Evolutionary conservation across 2,113 vertebrate species (phyloP).

Genomic region (Myocastor coypus): DNA sequence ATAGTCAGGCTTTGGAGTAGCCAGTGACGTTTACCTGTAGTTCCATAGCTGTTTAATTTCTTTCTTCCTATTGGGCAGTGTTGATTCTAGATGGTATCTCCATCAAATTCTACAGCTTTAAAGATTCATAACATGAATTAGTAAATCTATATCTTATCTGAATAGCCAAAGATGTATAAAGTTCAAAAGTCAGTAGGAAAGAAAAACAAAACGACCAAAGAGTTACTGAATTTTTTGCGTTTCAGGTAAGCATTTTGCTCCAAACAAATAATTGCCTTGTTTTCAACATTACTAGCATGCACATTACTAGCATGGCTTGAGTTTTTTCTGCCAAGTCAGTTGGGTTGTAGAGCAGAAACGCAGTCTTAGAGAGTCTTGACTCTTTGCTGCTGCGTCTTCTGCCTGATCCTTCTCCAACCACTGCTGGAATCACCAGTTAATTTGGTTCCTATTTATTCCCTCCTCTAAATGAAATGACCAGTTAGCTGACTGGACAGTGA

Average conservation of each 20-base stretch:
- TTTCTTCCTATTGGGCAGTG: not conserved
- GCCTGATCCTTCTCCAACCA: not conserved
- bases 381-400: not conserved
- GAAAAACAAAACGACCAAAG: not conserved
- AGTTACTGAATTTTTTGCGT: not conserved
- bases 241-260: not conserved
- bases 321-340: not conserved
- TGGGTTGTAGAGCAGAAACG: not conserved
- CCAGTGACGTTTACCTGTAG: slow-evolving; percentile 15
- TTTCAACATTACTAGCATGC: slow-evolving; percentile 15
- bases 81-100: not conserved
- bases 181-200: slow-evolving; percentile 30
- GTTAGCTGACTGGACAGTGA: not conserved
- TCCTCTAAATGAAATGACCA: not conserved
- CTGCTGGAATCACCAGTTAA: not conserved
- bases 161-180: slow-evolving; percentile 18
- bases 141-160: slow-evolving; percentile 7
- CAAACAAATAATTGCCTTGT: not conserved
- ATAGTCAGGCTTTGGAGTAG: slow-evolving; percentile 22
- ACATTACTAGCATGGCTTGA: not conserved
- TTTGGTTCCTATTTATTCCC: not conserved
- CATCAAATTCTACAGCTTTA: not conserved
- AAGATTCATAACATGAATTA: slow-evolving; percentile 11
- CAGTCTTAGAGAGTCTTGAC: not conserved
- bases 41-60: not conserved